Evolutionary conservation across 2,113 vertebrate genomes (phyloP), one percentile per base, ranked within the genome.

Genomic region (Nothobranchius kuhntae): DNA sequence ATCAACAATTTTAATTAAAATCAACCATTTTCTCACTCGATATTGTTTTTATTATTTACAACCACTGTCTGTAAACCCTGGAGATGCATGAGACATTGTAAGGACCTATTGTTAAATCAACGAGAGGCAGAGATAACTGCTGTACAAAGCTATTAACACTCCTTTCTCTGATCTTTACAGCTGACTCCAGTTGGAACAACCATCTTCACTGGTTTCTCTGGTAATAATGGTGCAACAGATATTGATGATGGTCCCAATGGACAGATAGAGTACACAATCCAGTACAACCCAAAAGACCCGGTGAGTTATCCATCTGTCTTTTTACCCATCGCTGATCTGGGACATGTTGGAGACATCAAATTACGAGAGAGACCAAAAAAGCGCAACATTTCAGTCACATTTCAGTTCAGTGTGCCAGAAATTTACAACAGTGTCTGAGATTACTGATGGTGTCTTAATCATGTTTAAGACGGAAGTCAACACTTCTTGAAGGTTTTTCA

Each of bases 161-260:
- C 13, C 7, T 54, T 3, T 26, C 17, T 64, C 1, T 73, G 24
- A 54, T 75, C 44, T 68, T 82, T 73, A 1, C 87, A 98, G 98
- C 88, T 99, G 71, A 98, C 97, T 30, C 97, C 97, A 13, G 93
- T 98, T 69, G 97, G 96, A 82, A 98, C 98, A 63, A 99, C 97
- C 0, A 93, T 99, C 87, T 99, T 99, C 67, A 96, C 95, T 36
- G 96, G 96, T 50, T 99, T 99, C 87, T 93, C 87, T 55, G 95
- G 95, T 69, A 96, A 94, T 85, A 96, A 95, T 14, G 97, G 98
- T 60, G 98, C 98, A 71, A 91, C 75, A 64, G 98, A 99, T 87
- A 98, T 98, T 2, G 98, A 99, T 38, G 97, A 98, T 26, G 98
- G 98, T 38, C 96, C 98, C 0, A 99, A 99, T 0, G 97, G 96